Base-by-base conservation (phyloP, 2,797 vertebrate species). In the Leptodactylus fallax region DNA sequence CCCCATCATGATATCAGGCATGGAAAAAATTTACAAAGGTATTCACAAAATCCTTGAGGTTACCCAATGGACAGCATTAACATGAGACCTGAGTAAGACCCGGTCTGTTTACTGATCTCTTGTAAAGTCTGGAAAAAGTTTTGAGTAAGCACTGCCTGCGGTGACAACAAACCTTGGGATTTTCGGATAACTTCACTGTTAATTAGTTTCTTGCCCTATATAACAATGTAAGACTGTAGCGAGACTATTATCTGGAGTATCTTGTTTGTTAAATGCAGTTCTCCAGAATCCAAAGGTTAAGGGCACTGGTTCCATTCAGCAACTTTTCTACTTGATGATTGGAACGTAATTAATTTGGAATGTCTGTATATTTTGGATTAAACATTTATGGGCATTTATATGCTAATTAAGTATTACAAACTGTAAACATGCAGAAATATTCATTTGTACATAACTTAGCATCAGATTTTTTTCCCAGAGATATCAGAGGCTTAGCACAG, bases 321-420 rank as follows among this genome's bases (percentile, higher is more conserved):
- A 71, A 69, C 83, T 88, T 79, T 58, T 12, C 25, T 74, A 63
- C 83, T 76, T 85, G 83, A 81, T 85, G 82, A 88, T 74, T 85
- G 77, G 82, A 85, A 56, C 61, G 65, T 88, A 85, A 88, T 85
- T 85, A 88, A 85, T 88, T 88, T 80, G n/a, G 82, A 81, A 85
- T 85, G 77, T 80, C 77, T 79, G 81, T 88, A 85, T 86, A 89
- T 86, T 85, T 81, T 86, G 79, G 79, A 89, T 88, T 85, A 89
- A 82, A 78, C 79, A 89, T 86, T 86, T 89, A 85, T 89, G 71
- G 69, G 71, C 71, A 89, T 86, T 77, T 85, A 76, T 77, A 81
- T 85, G 78, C 84, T 89, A 89, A 89, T 89, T 86, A 89, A 82
- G 79, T 82, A 89, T 79, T 86, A 85, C 83, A 86, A 86, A 86